Evolutionary conservation across 2,113 vertebrate species (phyloP).

Genomic region (Mirza zaza): DNA sequence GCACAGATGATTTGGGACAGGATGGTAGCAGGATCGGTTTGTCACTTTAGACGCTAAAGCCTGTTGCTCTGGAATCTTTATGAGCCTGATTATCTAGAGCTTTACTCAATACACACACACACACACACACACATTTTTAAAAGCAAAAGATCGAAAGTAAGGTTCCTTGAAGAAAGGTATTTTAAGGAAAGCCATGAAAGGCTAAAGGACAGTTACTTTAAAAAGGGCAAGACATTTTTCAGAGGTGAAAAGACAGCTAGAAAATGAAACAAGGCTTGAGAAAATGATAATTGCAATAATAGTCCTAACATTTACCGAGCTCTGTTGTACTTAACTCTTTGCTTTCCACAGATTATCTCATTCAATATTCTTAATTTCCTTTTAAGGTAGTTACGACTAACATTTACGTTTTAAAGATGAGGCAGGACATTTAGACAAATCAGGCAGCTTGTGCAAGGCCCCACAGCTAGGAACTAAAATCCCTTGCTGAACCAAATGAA

Average conservation of each 20-base stretch:
- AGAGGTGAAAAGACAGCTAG: background rate
- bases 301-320: background rate
- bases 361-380: background rate
- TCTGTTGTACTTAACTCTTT: background rate
- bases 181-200: background rate
- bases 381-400: background rate
- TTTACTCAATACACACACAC: background rate
- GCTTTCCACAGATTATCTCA: background rate
- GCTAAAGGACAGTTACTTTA: background rate
- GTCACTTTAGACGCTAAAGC: background rate
- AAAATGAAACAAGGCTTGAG: background rate
- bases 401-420: background rate
- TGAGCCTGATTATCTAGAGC: background rate
- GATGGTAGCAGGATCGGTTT: background rate
- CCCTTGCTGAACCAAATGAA: background rate
- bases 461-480: background rate
- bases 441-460: background rate
- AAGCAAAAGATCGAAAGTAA: background rate
- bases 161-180: background rate
- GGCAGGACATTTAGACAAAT: background rate
- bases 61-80: background rate
- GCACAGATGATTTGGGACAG: background rate
- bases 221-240: constrained; percentile 3
- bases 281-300: background rate
- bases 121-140: background rate